These are phyloP conservation scores for Amiota mariae DNA, from an alignment of 2,888 invertebrate genomes.

Conservation along the genomic window DNA sequence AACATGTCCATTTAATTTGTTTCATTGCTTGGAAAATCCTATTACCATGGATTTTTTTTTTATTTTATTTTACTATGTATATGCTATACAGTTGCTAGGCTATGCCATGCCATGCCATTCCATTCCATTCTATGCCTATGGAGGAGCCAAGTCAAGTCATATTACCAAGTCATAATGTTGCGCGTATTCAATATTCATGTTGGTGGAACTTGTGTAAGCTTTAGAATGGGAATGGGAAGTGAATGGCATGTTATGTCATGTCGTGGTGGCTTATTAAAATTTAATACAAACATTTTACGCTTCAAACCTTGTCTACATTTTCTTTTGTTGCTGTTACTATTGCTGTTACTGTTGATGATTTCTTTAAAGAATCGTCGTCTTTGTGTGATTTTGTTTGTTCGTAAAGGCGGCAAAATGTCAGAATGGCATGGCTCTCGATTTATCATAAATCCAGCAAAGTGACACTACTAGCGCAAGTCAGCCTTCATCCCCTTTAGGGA, in stretches of 20 bases:
- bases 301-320: neutral
- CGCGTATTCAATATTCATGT: slow-evolving; percentile 13
- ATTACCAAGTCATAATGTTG: slow-evolving; percentile 52
- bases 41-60: neutral
- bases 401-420: slow-evolving; percentile 58
- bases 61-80: no score
- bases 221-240: no score
- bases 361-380: slow-evolving; percentile 15
- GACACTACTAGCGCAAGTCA: neutral
- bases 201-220: neutral
- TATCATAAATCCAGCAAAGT: slow-evolving; percentile 55
- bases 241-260: neutral
- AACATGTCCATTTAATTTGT: slow-evolving; percentile 28
- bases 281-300: slow-evolving; percentile 56
- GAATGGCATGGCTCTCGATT: slow-evolving; percentile 58
- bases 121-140: no score
- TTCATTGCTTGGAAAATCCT: slow-evolving; percentile 27
- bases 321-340: slow-evolving; percentile 34
- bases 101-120: no score
- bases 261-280: slow-evolving; percentile 58
- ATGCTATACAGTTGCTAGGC: no score
- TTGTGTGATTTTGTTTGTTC: slow-evolving; percentile 38
- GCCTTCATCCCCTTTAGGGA: no score
- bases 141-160: slow-evolving; percentile 30
- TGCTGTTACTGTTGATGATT: slow-evolving; percentile 2